Base-by-base conservation (phyloP, 2,888 invertebrate genomes). In the Acrobasis consociella region DNA sequence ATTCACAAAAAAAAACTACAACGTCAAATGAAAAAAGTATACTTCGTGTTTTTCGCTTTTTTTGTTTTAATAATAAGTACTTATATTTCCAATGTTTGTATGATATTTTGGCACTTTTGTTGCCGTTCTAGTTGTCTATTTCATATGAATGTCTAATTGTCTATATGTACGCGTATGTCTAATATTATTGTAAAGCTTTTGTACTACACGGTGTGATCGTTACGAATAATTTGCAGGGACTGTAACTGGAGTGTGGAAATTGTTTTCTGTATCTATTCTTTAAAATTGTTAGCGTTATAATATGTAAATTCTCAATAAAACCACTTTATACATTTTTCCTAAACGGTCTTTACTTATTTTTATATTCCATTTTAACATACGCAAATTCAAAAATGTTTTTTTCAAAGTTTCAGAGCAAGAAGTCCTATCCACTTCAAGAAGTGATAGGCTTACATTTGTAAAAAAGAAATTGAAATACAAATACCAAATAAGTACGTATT, bases 301-400 rank as follows among this genome's bases (percentile, higher is more conserved):
- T 78, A 75, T 72, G 77, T 78, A 70, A 70, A 68, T 80, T 86
- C 81, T 84, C 76, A 91, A 87, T 90, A 89, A 88, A 82, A 83
- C 85, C 83, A 86, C 89, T 91, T 90, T 91, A 86, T 91, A 91
- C 88, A 87, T 80, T 89, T 85, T 91, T 89, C 86, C 79, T 85
- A 87, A 71, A 71, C 46, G 13, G 53, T 62, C 72, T 69, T 83
- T 87, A 31, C 31, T 86, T 76, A 77, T 76, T 86, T 75, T 55
- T 22, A 46, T 37, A n/a, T 7, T n/a, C 11, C 13, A 13, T 9
- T 31, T 51, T 22, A 22, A 22, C 22, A 22, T 22, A 22, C 22
- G 22, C 22, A 22, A 22, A 22, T 22, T 22, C 22, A 22, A 22
- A 22, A 22, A 22, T 22, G 22, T 22, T 1, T n/a, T n/a, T n/a